A percentile compares a stretch with the other conserved stretches of the same genome.
phyloP scores from a whole-genome alignment of 2,113 vertebrate species.

The Pachyramphus minor region DNA sequence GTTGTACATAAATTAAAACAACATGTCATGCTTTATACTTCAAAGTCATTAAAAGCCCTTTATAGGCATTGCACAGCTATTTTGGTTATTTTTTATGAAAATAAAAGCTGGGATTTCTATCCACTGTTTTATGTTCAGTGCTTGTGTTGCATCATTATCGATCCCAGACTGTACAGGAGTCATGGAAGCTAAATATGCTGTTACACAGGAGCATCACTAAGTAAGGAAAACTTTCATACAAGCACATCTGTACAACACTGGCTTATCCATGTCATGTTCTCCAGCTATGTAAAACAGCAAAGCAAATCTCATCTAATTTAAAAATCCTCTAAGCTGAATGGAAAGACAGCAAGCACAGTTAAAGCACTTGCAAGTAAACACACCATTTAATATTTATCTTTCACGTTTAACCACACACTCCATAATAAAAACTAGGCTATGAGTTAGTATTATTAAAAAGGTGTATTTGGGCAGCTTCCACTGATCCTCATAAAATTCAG shows the following conservation, averaged over 20 bases:
- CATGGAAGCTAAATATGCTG: background rate
- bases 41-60: slow-evolving; percentile 10
- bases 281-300: background rate
- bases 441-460: background rate
- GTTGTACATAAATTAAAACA: slow-evolving; percentile 54
- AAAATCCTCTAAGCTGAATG: background rate
- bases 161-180: background rate
- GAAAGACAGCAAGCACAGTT: background rate
- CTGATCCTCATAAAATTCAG: background rate
- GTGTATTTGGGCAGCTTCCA: background rate
- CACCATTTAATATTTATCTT: background rate
- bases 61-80: background rate
- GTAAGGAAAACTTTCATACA: background rate
- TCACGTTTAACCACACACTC: background rate
- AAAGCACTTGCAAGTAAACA: background rate
- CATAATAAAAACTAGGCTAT: background rate
- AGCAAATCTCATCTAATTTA: background rate
- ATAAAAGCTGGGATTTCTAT: slow-evolving; percentile 7
- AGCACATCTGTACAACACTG: background rate
- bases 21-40: slow-evolving; percentile 29
- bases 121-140: background rate
- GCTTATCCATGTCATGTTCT: background rate
- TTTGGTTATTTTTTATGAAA: background rate
- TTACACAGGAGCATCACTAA: background rate
- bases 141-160: background rate